Conservation (phyloP, 2,888 invertebrate genomes). For the Ectobius pallidus region DNA sequence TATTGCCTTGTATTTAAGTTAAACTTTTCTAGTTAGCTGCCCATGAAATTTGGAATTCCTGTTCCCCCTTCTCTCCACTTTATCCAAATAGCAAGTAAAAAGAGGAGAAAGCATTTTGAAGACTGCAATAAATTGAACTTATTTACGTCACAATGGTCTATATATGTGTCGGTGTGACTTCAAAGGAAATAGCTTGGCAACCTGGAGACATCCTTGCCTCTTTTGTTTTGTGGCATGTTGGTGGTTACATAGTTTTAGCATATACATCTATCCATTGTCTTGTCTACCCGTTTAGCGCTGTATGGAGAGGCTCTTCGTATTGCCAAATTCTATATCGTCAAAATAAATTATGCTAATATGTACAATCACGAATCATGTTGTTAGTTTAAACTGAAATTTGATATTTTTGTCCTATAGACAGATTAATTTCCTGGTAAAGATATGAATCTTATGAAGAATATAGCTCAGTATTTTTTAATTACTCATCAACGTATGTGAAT, state of each 20-base stretch:
- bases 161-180: constrained; percentile 1
- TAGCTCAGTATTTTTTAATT: no score
- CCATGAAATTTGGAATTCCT: no score
- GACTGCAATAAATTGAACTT: not conserved
- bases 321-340: not conserved
- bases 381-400: no score
- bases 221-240: not conserved
- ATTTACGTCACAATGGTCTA: not conserved
- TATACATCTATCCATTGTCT: constrained; percentile 41
- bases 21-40: no score
- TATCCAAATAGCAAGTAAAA: no score
- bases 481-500: no score
- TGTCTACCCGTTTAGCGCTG: constrained; percentile 32
- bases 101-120: not conserved
- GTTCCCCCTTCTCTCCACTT: not conserved
- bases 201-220: not conserved
- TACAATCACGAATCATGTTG: no score
- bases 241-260: constrained; percentile 33
- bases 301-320: not conserved
- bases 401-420: no score
- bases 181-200: not conserved
- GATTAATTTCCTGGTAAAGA: no score
- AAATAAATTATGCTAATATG: no score
- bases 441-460: no score
- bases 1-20: no score